Base-by-base conservation (phyloP, 2,888 invertebrate species). In the Emmelina monodactyla region DNA sequence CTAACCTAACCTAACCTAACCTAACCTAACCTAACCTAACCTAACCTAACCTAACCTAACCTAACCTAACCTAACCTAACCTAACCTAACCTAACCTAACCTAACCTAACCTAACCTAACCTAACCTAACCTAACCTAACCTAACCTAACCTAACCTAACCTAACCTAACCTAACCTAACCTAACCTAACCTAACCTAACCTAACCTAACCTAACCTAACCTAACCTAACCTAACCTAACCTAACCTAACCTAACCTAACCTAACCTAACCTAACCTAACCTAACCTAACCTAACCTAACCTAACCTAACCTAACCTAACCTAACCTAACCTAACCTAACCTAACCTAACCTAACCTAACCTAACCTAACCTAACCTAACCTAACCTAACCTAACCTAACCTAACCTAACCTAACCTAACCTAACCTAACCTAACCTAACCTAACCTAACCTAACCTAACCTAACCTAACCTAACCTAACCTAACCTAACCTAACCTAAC, bases 401-500 rank as follows among this genome's bases (percentile, higher is more conserved):
- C 40, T 37, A 37, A 40, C 37, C 40, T 37, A 37, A 40, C 37
- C 40, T 37, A 37, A 40, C 37, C 40, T 40, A 40, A 40, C 40
- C 40, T 40, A 40, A 40, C 40, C 40, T 40, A 40, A 40, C 40
- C 40, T 40, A 37, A 37, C 40, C 37, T 40, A 40, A 44, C 44
- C 42, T 42, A 44, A 44, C 44, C 44, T 44, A 44, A 44, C 44
- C 41, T 40, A 44, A 44, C 41, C 40, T 41, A 41, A 42, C 40
- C 40, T 44, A 44, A 44, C 44, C 44, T 44, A 44, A 44, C 44
- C 44, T 44, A 44, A 44, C 44, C 42, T 42, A 44, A 44, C 44
- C 44, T 44, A 44, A 44, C 44, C 44, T 44, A 42, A 42, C 42
- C 44, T 44, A 44, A 44, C 43, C 43, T 43, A 43, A 43, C 43